A percentile compares a stretch with the other conserved stretches of the same genome.
These are phyloP conservation scores for Plagiodera versicolora DNA, from an alignment of 2,888 invertebrate species.

Conservation along the genomic window DNA sequence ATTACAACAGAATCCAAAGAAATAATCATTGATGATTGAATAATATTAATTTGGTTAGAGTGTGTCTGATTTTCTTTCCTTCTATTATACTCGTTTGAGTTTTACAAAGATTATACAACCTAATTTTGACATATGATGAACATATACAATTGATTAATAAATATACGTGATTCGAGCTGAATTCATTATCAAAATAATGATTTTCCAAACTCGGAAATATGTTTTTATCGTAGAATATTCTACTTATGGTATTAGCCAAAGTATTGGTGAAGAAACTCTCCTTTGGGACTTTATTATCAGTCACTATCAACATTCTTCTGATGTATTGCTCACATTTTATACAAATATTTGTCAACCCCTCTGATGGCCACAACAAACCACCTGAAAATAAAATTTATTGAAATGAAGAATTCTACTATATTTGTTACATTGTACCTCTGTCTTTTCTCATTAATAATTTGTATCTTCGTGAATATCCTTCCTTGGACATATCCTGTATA, in stretches of 20 bases:
- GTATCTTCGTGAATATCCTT: not conserved
- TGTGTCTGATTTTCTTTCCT: slow-evolving; percentile 1
- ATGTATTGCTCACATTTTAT: slow-evolving; percentile 1
- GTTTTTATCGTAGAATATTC: slow-evolving; percentile 2
- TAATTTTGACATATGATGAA: not conserved
- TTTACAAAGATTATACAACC: slow-evolving; percentile 2
- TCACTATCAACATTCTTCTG: not conserved
- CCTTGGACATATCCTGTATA: slow-evolving; percentile 1
- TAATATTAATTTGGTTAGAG: slow-evolving; percentile 1
- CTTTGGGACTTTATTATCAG: slow-evolving; percentile 2
- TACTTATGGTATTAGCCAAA: slow-evolving; percentile 4
- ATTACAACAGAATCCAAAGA: too few relatives aligned
- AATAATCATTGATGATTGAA: not conserved
- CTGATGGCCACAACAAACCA: slow-evolving; percentile 8
- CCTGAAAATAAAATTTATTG: not conserved
- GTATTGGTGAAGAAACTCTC: not conserved
- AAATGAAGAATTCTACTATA: not conserved
- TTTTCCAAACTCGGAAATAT: not conserved
- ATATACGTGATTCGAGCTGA: not conserved
- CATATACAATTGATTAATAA: not conserved
- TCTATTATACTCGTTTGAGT: not conserved
- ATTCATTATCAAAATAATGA: not conserved
- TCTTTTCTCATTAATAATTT: slow-evolving; percentile 7
- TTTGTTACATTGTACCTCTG: not conserved
- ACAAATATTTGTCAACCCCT: not conserved